Evolutionary conservation across 2,113 vertebrate species (phyloP).

Genomic region (Corythornis vintsioides): DNA sequence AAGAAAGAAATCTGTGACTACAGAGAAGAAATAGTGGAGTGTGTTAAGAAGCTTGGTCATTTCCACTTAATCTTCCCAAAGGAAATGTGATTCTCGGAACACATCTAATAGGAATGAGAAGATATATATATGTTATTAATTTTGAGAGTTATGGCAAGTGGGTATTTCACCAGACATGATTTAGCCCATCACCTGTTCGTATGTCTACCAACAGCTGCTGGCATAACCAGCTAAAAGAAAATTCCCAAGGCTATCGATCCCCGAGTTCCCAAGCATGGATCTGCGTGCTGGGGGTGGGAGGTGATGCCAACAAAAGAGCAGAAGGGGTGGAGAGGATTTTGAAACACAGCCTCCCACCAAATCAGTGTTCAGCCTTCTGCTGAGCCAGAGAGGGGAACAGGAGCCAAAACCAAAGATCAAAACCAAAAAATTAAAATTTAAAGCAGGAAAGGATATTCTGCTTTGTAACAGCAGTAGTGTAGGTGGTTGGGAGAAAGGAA

Average conservation of each 20-base stretch:
- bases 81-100: not conserved
- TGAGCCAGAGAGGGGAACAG: not conserved
- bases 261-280: not conserved
- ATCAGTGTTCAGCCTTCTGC: conserved; percentile 11
- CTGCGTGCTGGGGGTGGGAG: not conserved
- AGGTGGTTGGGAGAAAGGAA: conserved; percentile 22
- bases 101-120: not conserved
- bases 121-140: conserved; percentile 29
- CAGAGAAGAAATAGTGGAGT: not conserved
- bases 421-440: conserved; percentile 7
- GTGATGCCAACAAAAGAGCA: conserved; percentile 22
- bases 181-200: conserved; percentile 22
- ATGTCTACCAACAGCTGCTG: not conserved
- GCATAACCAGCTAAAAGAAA: not conserved
- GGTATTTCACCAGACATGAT: not conserved
- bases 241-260: not conserved
- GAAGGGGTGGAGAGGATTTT: conserved; percentile 33
- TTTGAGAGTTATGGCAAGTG: not conserved
- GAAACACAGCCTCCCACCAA: not conserved
- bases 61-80: not conserved
- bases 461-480: conserved; percentile 47
- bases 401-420: conserved; percentile 16
- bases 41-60: not conserved
- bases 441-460: conserved; percentile 26
- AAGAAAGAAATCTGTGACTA: not conserved